phyloP scores from a whole-genome alignment of 2,888 invertebrate genomes.

The Calliopum simillimum region DNA sequence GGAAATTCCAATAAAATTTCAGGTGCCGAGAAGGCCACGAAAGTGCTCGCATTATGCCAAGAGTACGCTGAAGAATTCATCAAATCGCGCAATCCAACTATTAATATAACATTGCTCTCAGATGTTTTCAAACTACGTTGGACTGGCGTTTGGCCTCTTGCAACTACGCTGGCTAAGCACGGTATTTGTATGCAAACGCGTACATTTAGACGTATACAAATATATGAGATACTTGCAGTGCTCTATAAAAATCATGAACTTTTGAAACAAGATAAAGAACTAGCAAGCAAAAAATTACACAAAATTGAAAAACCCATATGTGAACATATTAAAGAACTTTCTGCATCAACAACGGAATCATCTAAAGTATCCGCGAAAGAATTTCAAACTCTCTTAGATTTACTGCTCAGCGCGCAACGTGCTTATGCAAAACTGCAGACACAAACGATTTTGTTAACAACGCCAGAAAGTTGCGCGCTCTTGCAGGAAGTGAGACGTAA shows the following conservation, averaged over 20 bases:
- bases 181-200: conserved; percentile 73
- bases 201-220: conserved; percentile 76
- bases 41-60: conserved; percentile 48
- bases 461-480: conserved; percentile 36
- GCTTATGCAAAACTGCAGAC: conserved; percentile 47
- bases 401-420: conserved; percentile 49
- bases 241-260: conserved; percentile 72
- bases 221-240: conserved; percentile 74
- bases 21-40: conserved; percentile 28
- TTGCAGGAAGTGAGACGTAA: conserved; percentile 52
- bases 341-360: conserved; percentile 24
- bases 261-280: conserved; percentile 48
- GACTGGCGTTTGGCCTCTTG: conserved; percentile 74
- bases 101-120: conserved; percentile 76
- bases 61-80: conserved; percentile 57
- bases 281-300: conserved; percentile 47
- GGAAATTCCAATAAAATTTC: conserved; percentile 46
- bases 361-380: conserved; percentile 51
- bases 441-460: conserved; percentile 35
- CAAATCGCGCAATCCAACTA: conserved; percentile 57
- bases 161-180: conserved; percentile 71
- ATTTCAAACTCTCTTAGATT: conserved; percentile 51
- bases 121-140: conserved; percentile 75
- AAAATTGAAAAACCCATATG: conserved; percentile 50
- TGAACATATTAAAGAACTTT: conserved; percentile 45